Conservation (phyloP, 2,797 vertebrate genomes). For the Tauraco hartlaubi region DNA sequence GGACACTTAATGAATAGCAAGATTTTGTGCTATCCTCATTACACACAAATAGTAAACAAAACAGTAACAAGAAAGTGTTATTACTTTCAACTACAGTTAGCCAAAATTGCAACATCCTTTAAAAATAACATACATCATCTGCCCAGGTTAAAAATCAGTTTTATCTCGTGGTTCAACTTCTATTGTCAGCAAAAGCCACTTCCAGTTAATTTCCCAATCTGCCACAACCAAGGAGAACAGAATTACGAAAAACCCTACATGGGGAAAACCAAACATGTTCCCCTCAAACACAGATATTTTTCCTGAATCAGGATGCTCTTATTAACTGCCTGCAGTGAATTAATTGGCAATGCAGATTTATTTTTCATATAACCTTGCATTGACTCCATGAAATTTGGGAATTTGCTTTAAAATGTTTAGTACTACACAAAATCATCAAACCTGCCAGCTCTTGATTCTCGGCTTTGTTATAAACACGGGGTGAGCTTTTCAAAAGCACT, state of each 20-base stretch:
- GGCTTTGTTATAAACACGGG: slow-evolving; percentile 41
- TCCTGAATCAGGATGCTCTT: neutral
- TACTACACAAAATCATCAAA: slow-evolving; percentile 25
- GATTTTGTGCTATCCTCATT: neutral
- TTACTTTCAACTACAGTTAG: slow-evolving; percentile 10
- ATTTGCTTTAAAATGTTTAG: slow-evolving; percentile 29
- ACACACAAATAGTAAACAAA: neutral
- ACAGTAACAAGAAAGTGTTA: neutral
- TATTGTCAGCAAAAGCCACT: neutral
- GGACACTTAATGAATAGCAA: neutral
- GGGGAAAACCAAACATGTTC: neutral
- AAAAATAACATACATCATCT: slow-evolving; percentile 3
- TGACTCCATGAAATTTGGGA: neutral
- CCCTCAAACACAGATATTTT: neutral
- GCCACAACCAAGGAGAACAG: neutral
- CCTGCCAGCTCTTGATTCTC: neutral
- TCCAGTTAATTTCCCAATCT: slow-evolving; percentile 3
- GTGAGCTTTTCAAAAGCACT: slow-evolving; percentile 51
- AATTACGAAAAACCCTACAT: neutral
- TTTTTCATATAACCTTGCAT: neutral
- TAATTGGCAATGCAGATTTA: slow-evolving; percentile 39
- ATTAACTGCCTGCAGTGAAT: slow-evolving; percentile 1
- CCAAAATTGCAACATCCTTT: neutral
- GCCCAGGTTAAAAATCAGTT: neutral
- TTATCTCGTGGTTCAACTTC: neutral